A percentile compares a stretch with the other conserved stretches of the same genome.
These are phyloP conservation scores for Aix galericulata DNA, from an alignment of 2,113 vertebrate genomes.

Conservation along the genomic window DNA sequence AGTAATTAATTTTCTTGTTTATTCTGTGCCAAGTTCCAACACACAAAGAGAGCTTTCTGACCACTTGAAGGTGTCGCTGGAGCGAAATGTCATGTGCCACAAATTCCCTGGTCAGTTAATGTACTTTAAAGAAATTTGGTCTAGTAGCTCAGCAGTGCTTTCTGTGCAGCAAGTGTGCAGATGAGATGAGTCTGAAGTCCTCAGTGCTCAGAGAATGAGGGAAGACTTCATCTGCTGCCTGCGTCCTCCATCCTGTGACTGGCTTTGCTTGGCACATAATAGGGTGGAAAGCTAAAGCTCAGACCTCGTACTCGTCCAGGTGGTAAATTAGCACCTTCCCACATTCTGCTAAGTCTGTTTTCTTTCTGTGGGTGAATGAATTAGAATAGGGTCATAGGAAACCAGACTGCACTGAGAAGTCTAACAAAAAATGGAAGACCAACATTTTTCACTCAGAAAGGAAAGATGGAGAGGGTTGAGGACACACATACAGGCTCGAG, in stretches of 20 bases:
- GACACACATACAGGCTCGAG: background rate
- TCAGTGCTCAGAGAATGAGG: background rate
- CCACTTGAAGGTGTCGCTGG: background rate
- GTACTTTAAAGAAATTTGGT: background rate
- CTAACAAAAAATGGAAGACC: background rate
- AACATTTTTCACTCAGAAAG: background rate
- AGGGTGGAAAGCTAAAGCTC: background rate
- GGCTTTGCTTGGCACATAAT: background rate
- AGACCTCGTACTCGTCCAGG: background rate
- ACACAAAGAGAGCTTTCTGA: background rate
- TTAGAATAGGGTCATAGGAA: background rate
- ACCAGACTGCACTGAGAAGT: background rate
- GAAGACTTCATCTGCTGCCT: background rate
- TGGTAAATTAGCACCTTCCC: slow-evolving; percentile 25
- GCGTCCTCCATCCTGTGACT: background rate
- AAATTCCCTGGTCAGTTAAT: background rate
- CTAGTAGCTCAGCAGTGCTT: background rate
- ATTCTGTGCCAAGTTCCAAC: background rate
- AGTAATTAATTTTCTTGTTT: background rate
- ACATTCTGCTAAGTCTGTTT: slow-evolving; percentile 6
- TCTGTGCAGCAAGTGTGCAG: background rate
- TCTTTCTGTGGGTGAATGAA: slow-evolving; percentile 5
- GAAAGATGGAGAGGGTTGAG: slow-evolving; percentile 20
- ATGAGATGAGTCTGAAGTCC: background rate
- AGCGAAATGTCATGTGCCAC: background rate